Evolutionary conservation across 2,797 vertebrate genomes (phyloP).

Genomic region (Arrhamphus sclerolepis): DNA sequence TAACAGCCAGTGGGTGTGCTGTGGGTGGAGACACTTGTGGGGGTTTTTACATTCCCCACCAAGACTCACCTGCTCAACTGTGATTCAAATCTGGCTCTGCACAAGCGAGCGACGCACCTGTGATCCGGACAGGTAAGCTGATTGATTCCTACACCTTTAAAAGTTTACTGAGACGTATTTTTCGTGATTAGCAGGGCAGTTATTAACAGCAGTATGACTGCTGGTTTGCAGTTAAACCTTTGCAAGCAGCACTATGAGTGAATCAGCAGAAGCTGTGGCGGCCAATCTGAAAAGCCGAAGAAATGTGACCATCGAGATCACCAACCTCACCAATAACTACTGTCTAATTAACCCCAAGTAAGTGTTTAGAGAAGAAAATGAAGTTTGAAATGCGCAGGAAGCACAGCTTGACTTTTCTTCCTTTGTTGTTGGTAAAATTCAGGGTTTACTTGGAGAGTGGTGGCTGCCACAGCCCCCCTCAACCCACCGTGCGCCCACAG

Average conservation of each 20-base stretch:
- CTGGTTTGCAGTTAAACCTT: slow-evolving; percentile 16
- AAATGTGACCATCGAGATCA: slow-evolving; percentile 74
- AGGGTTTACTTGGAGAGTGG: slow-evolving; percentile 72
- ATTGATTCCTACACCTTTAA: not conserved
- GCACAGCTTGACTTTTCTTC: too few relatives aligned
- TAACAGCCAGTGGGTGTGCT: not conserved
- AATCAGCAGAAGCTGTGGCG: slow-evolving; percentile 63
- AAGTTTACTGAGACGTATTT: too few relatives aligned
- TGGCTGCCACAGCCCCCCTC: slow-evolving; percentile 53
- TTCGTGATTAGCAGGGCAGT: not conserved
- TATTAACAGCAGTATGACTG: not conserved
- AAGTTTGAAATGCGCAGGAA: not conserved
- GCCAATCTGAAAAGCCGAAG: slow-evolving; percentile 51
- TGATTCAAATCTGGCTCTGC: slow-evolving; percentile 9
- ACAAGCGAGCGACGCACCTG: slow-evolving; percentile 20
- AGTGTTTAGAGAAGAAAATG: slow-evolving; percentile 5
- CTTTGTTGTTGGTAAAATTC: not conserved
- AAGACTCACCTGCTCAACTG: slow-evolving; percentile 1
- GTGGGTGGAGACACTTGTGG: slow-evolving; percentile 49
- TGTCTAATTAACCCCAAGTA: slow-evolving; percentile 70
- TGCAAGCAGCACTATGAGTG: slow-evolving; percentile 46
- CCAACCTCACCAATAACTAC: slow-evolving; percentile 57
- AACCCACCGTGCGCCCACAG: slow-evolving; percentile 65
- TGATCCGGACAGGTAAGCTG: slow-evolving; percentile 51
- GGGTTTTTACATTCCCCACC: slow-evolving; percentile 21